Conservation (phyloP, 2,888 invertebrate genomes). For the Anorthoa munda region DNA sequence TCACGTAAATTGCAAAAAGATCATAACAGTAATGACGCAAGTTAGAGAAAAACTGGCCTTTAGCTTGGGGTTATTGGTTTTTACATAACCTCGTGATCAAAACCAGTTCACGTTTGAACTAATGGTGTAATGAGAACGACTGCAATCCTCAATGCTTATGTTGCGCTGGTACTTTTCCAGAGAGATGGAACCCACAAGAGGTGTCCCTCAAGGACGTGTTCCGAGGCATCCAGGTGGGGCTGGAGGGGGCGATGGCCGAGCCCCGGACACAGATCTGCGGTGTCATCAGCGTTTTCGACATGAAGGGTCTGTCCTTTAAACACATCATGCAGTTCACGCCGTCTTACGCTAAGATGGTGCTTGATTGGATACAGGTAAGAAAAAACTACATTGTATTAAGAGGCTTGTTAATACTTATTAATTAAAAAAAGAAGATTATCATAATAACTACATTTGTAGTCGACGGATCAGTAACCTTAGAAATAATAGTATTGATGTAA, state of each 20-base stretch:
- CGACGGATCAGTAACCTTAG: background rate
- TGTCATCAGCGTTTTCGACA: slow-evolving; percentile 93
- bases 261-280: slow-evolving; percentile 95
- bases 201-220: slow-evolving; percentile 93
- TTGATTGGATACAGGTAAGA: slow-evolving; percentile 93
- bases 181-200: slow-evolving; percentile 94
- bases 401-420: background rate
- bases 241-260: slow-evolving; percentile 95
- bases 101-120: slow-evolving; percentile 24
- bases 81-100: slow-evolving; percentile 6
- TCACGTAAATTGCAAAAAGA: background rate
- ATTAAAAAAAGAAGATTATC: background rate
- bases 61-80: background rate
- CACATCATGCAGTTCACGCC: slow-evolving; percentile 95
- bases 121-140: background rate
- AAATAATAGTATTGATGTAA: background rate
- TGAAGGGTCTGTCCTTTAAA: slow-evolving; percentile 93
- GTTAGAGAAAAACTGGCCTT: background rate
- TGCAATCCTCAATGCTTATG: background rate
- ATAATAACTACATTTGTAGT: background rate
- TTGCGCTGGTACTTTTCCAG: slow-evolving; percentile 78
- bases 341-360: slow-evolving; percentile 93
- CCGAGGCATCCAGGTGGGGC: slow-evolving; percentile 92
- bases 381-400: background rate
- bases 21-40: background rate